A percentile compares a stretch with the other conserved stretches of the same genome.
phyloP scores from a whole-genome alignment of 2,888 invertebrate genomes.

The Lacanobia wlatinum region DNA sequence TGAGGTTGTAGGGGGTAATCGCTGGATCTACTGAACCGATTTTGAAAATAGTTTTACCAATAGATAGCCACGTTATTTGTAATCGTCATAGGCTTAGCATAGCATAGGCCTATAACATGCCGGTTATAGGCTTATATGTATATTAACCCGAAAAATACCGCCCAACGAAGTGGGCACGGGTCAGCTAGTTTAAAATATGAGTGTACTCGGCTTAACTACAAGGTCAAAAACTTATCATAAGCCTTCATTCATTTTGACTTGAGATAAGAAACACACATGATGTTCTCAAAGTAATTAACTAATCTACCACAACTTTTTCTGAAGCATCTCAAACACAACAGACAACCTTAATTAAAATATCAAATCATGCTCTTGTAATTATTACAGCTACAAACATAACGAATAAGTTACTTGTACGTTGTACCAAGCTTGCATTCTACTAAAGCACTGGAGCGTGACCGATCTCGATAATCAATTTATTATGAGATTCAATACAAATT shows the following conservation, averaged over 20 bases:
- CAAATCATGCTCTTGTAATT: constrained; percentile 38
- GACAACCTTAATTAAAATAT: constrained; percentile 32
- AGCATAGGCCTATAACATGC: no score
- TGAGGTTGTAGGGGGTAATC: no score
- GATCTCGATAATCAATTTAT: constrained; percentile 56
- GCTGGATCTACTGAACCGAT: no score
- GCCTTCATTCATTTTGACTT: background rate
- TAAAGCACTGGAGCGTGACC: constrained; percentile 43
- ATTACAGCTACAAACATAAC: constrained; percentile 48
- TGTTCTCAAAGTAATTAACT: constrained; percentile 16
- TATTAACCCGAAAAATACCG: no score
- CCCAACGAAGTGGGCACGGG: no score
- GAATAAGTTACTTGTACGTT: constrained; percentile 28
- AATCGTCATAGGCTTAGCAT: no score
- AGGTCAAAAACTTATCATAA: background rate
- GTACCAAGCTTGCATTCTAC: constrained; percentile 46
- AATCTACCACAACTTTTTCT: constrained; percentile 16
- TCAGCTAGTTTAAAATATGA: background rate
- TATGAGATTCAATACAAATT: constrained; percentile 57
- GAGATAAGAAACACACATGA: background rate
- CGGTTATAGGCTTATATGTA: no score
- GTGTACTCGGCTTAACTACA: background rate
- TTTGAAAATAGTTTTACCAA: background rate
- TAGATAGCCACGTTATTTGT: no score
- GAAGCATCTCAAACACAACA: background rate